Evolutionary conservation across 2,113 vertebrate species (phyloP).

Genomic region (Archocentrus centrarchus): DNA sequence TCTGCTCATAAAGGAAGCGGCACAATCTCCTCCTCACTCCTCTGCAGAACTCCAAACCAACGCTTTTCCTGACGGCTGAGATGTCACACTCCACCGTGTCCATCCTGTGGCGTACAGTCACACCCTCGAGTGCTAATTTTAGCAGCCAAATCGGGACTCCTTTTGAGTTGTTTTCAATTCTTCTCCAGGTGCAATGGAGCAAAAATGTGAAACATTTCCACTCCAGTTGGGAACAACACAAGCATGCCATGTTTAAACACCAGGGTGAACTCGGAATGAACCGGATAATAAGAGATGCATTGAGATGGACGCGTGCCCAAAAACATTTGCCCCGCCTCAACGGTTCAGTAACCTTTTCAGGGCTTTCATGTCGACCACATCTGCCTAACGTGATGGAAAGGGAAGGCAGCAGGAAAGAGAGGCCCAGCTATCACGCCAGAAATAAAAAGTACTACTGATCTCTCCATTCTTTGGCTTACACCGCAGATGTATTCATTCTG

Average conservation of each 20-base stretch:
- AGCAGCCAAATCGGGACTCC: constrained; percentile 7
- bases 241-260: constrained; percentile 14
- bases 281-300: constrained; percentile 11
- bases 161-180: neutral
- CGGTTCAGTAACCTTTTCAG: constrained; percentile 46
- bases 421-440: neutral
- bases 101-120: neutral
- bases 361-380: constrained; percentile 30
- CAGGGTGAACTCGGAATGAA: constrained; percentile 8
- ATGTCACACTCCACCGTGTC: neutral
- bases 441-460: constrained; percentile 59
- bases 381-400: constrained; percentile 26
- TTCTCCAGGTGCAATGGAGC: constrained; percentile 38
- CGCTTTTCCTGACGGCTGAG: neutral
- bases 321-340: constrained; percentile 34
- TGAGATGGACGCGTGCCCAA: constrained; percentile 18
- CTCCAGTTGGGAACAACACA: constrained; percentile 29
- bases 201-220: constrained; percentile 26
- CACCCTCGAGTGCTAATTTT: neutral
- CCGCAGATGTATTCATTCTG: neutral
- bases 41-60: neutral
- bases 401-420: constrained; percentile 9
- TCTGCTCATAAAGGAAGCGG: neutral
- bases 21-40: neutral
- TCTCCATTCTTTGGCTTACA: neutral